phyloP scores from a whole-genome alignment of 2,797 vertebrate genomes.

The Babyrousa celebensis region DNA sequence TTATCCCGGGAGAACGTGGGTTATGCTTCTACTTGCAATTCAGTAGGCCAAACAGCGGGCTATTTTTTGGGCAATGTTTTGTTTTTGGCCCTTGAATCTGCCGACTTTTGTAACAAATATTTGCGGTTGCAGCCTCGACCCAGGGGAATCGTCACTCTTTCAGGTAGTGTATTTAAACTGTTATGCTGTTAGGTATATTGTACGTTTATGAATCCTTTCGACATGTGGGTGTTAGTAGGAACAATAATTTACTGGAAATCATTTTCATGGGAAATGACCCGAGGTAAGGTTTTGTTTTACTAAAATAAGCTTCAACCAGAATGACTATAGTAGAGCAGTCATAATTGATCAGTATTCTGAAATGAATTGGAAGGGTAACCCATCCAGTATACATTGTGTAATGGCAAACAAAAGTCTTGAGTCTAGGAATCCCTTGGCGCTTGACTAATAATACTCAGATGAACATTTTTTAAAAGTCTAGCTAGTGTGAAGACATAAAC shows the following conservation, averaged over 20 bases:
- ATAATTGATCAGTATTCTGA: neutral
- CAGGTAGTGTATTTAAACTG: slow-evolving; percentile 91
- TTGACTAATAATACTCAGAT: neutral
- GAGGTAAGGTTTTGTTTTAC: slow-evolving; percentile 33
- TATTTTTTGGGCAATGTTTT: slow-evolving; percentile 99
- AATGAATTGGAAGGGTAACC: neutral
- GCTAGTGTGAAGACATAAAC: neutral
- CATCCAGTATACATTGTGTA: neutral
- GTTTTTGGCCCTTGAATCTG: slow-evolving; percentile 98
- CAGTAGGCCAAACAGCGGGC: slow-evolving; percentile 98
- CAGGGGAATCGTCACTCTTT: slow-evolving; percentile 95
- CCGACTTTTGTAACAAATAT: slow-evolving; percentile 99
- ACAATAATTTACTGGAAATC: neutral
- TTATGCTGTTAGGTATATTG: neutral
- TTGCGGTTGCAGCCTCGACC: slow-evolving; percentile 95
- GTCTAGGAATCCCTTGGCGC: neutral
- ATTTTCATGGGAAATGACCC: neutral
- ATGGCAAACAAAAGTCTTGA: neutral
- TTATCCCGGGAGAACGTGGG: slow-evolving; percentile 98
- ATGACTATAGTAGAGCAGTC: neutral
- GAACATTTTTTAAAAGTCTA: neutral
- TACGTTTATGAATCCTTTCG: neutral
- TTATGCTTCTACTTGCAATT: slow-evolving; percentile 99
- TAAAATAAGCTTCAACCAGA: slow-evolving; percentile 26
- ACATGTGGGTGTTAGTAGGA: neutral